Percentiles rank a stretch among this genome's conserved stretches.
phyloP scores from a whole-genome alignment of 2,113 vertebrate species.

The Pogonocichla stellata region DNA sequence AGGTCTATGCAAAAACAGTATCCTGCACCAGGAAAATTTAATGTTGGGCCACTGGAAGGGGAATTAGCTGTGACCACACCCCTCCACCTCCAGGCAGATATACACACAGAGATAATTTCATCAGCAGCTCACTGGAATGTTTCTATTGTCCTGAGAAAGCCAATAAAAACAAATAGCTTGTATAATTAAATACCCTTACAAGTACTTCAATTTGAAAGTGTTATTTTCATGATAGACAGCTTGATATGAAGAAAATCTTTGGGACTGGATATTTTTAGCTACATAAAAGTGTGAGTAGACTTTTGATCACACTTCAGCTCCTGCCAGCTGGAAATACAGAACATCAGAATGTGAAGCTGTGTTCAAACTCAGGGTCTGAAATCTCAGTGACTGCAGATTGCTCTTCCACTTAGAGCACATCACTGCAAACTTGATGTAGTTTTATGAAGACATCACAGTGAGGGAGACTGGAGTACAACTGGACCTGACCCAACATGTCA shows the following conservation, averaged over 20 bases:
- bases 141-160: not conserved
- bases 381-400: not conserved
- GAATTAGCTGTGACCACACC: not conserved
- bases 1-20: not conserved
- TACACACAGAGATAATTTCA: not conserved
- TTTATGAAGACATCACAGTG: not conserved
- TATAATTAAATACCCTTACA: not conserved
- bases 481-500: not conserved
- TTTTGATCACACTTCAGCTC: slow-evolving; percentile 34
- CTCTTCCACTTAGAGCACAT: not conserved
- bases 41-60: not conserved
- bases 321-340: slow-evolving; percentile 52
- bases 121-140: not conserved
- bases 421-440: not conserved
- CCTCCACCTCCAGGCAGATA: not conserved
- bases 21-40: not conserved
- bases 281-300: slow-evolving; percentile 2
- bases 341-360: not conserved
- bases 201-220: not conserved
- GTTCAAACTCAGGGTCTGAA: not conserved
- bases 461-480: not conserved
- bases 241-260: slow-evolving; percentile 19
- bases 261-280: slow-evolving; percentile 39
- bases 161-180: not conserved
- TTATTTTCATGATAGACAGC: not conserved